phyloP scores from a whole-genome alignment of 2,113 vertebrate genomes.

The Deroptyus accipitrinus region DNA sequence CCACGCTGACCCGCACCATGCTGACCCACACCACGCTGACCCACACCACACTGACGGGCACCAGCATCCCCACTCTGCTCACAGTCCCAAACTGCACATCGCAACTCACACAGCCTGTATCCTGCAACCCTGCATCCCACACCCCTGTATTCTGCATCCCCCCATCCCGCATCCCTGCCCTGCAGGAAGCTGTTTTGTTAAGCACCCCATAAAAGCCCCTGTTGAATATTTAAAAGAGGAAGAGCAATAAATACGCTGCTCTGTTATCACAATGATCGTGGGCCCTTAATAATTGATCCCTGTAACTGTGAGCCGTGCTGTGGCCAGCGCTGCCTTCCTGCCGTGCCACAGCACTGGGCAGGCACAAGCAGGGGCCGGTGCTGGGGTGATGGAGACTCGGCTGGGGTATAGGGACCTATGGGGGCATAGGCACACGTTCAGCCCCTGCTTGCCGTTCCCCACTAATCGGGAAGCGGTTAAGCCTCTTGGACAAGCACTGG shows the following conservation, averaged over 20 bases:
- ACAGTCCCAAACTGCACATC: not conserved
- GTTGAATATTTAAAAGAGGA: constrained; percentile 86
- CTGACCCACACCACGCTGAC: not conserved
- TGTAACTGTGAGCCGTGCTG: not conserved
- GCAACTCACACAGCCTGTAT: not conserved
- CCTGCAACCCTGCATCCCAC: too few species aligned
- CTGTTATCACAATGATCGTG: constrained; percentile 72
- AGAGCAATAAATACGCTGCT: constrained; percentile 71
- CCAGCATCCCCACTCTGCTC: accelerated
- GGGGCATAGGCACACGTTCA: not conserved
- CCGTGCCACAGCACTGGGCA: not conserved
- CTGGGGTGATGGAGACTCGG: not conserved
- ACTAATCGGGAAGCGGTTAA: not conserved
- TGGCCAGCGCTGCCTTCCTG: not conserved
- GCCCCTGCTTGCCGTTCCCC: not conserved
- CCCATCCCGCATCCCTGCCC: accelerated
- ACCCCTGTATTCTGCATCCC: not conserved
- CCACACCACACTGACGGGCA: not conserved
- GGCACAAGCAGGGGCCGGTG: not conserved
- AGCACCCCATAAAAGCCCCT: not conserved
- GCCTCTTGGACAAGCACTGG: not conserved
- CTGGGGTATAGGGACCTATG: accelerated
- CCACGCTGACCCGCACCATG: not conserved
- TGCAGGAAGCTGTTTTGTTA: not conserved
- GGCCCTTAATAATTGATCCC: constrained; percentile 77